Evolutionary conservation across 2,888 invertebrate genomes (phyloP).

Genomic region (Stenurella melanura): DNA sequence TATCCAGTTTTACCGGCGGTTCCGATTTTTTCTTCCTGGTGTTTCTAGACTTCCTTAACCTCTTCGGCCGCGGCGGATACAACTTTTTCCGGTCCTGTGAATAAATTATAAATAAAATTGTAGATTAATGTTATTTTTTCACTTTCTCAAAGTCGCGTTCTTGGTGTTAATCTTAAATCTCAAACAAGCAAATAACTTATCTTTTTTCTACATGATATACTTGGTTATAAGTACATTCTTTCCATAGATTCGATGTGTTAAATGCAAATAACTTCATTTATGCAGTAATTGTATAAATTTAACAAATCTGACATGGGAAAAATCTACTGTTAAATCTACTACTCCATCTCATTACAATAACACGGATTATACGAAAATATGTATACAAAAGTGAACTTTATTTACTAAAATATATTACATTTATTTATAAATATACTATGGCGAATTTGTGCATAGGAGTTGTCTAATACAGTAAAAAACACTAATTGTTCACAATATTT

Average conservation of each 20-base stretch:
- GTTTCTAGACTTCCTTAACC: constrained; percentile 60
- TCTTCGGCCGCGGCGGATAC: constrained; percentile 80
- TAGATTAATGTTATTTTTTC: background rate
- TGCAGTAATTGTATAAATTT: background rate
- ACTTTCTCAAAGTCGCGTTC: constrained; percentile 24
- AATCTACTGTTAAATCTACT: background rate
- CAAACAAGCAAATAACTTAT: background rate
- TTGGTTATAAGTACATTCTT: too few species aligned
- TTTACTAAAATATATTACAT: too few species aligned
- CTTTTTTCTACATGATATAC: background rate
- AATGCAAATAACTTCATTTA: too few species aligned
- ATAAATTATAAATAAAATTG: constrained; percentile 51
- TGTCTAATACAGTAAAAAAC: too few species aligned
- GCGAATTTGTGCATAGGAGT: too few species aligned
- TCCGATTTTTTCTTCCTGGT: constrained; percentile 47
- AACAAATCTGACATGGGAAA: background rate
- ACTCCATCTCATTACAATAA: constrained; percentile 4
- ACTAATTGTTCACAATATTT: too few species aligned
- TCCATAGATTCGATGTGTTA: too few species aligned
- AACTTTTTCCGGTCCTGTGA: constrained; percentile 80
- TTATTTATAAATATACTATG: too few species aligned
- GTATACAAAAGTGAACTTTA: too few species aligned
- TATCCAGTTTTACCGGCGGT: constrained; percentile 68
- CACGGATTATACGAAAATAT: background rate
- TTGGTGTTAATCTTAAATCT: constrained; percentile 8